Evolutionary conservation across 2,113 vertebrate species (phyloP), one percentile per base, ranked within the genome.

Genomic region (Nanorana parkeri): DNA sequence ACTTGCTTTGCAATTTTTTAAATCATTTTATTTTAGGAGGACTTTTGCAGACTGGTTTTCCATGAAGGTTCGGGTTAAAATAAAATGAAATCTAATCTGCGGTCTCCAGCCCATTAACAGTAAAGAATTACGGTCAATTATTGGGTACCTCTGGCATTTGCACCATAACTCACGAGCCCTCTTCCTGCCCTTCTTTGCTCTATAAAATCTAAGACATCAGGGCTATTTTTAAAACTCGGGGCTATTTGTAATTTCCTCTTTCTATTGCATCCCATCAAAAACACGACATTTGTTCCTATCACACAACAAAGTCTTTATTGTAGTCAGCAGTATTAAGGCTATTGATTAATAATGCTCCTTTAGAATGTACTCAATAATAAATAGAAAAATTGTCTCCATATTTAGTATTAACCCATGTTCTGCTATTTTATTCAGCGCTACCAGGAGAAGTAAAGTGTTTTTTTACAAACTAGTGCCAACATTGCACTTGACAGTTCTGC

Each of bases 21-120:
- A 82, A 41, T 82, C 17, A 82, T 82, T 82, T 82, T 76, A 55
- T 82, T 63, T 68, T 75, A 76, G 75, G 52, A 82, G 71, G 64
- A 56, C 80, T 63, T 68, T 75, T 76, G 75, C 63, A 82, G 51
- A 82, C 71, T 28, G 52, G 28, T 47, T 60, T 60, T 67, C 29
- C 17, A 75, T 75, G 63, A 36, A 68, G 63, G 26, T 67, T 67
- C 63, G 51, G 41, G 80, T 76, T 82, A 82, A 60, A 82, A 74
- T 82, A 82, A 82, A 82, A 76, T 76, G 52, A 51, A 60, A 36
- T 82, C 17, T 82, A 82, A 68, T 82, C 63, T 41, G n/a, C 13
- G 19, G 58, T 76, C 71, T 58, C 72, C 60, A 66, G 64, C 29
- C 63, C 15, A 82, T 82, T 82, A 74, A 58, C 23, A 28, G 16